phyloP scores from a whole-genome alignment of 2,797 vertebrate genomes.

The Sciurus vulgaris region DNA sequence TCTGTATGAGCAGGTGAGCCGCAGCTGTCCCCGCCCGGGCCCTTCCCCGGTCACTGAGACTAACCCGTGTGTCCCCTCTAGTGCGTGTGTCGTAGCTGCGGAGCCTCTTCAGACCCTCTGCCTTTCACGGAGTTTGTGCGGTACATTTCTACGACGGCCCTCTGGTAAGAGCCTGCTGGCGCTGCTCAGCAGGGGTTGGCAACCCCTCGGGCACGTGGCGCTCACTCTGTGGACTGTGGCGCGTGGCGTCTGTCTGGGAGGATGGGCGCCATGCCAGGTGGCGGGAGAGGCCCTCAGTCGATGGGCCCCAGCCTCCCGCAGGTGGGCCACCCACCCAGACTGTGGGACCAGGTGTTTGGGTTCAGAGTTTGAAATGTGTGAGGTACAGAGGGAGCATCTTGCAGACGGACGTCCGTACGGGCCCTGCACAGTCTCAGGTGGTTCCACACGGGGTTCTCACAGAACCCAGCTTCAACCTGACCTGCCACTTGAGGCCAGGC shows the following conservation, averaged over 20 bases:
- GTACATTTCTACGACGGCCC: constrained; percentile 97
- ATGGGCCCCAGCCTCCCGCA: background rate
- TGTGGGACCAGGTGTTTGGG: background rate
- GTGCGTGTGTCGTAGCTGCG: constrained; percentile 97
- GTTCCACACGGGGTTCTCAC: background rate
- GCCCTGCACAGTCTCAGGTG: background rate
- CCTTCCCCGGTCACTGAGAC: background rate
- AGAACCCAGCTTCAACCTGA: background rate
- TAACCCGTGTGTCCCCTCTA: constrained; percentile 80
- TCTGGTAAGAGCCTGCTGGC: constrained; percentile 92
- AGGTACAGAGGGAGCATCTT: background rate
- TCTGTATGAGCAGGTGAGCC: constrained; percentile 96
- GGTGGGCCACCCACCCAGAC: background rate
- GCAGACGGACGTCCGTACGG: background rate
- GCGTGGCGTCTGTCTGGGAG: too few relatives aligned
- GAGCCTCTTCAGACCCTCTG: constrained; percentile 97
- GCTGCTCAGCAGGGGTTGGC: too few relatives aligned
- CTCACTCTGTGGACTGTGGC: too few relatives aligned
- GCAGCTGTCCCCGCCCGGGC: background rate
- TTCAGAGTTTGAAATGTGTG: background rate
- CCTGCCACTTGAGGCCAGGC: background rate
- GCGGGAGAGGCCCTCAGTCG: background rate
- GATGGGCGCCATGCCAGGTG: too few relatives aligned
- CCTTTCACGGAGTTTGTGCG: constrained; percentile 98
- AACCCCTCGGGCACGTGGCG: too few relatives aligned